Conservation (phyloP, 2,797 vertebrate species). For the Enteromius anoplus region DNA sequence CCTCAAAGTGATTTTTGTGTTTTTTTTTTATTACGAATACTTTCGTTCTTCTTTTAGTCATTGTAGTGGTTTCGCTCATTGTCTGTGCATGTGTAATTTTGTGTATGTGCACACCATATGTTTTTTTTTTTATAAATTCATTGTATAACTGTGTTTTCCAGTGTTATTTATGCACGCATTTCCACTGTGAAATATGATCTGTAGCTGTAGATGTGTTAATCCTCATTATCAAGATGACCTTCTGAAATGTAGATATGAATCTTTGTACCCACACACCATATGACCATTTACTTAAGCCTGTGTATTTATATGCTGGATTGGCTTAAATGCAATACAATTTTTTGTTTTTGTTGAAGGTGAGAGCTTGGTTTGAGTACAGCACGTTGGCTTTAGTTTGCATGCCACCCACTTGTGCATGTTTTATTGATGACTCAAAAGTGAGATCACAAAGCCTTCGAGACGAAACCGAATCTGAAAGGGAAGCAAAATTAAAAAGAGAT, state of each 20-base stretch:
- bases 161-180: constrained; percentile 30
- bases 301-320: constrained; percentile 28
- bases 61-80: constrained; percentile 22
- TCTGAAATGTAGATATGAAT: background rate
- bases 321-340: background rate
- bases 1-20: constrained; percentile 28
- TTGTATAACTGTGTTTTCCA: constrained; percentile 17
- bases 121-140: constrained; percentile 7
- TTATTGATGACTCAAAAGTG: constrained; percentile 27
- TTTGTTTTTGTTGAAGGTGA: constrained; percentile 35
- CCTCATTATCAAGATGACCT: constrained; percentile 20
- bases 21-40: constrained; percentile 31
- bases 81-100: constrained; percentile 19
- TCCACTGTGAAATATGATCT: constrained; percentile 10
- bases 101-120: background rate
- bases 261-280: constrained; percentile 37
- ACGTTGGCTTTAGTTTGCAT: constrained; percentile 22
- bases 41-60: constrained; percentile 17
- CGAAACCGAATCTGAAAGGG: background rate
- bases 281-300: constrained; percentile 20
- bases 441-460: constrained; percentile 21
- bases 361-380: background rate
- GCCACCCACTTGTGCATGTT: constrained; percentile 33
- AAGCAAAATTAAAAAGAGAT: background rate
- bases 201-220: constrained; percentile 11